phyloP scores from a whole-genome alignment of 1,140 invertebrate genomes.

The Hyphantria cunea region DNA sequence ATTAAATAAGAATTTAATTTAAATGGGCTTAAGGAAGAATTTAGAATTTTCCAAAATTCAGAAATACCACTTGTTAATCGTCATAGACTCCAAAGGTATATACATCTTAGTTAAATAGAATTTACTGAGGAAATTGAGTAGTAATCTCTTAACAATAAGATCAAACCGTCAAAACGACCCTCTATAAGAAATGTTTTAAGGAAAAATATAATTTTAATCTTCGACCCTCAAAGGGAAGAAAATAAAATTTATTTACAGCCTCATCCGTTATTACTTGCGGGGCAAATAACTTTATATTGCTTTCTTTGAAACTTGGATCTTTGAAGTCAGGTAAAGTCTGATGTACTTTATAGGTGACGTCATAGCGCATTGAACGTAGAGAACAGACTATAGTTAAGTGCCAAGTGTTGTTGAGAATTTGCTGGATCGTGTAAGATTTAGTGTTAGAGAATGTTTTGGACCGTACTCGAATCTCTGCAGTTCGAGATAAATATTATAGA shows the following conservation, averaged over 20 bases:
- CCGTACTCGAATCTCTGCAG: not conserved
- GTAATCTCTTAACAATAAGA: not conserved
- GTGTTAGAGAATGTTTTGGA: not conserved
- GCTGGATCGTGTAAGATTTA: not conserved
- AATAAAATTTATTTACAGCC: conserved; percentile 20
- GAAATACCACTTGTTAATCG: too few species aligned
- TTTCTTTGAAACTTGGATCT: not conserved
- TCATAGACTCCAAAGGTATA: too few species aligned
- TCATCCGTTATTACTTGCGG: conserved; percentile 8
- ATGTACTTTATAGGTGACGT: not conserved
- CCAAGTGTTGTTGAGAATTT: conserved; percentile 3
- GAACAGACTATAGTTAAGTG: not conserved
- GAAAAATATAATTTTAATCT: conserved; percentile 14
- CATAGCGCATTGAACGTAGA: not conserved
- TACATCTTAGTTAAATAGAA: too few species aligned
- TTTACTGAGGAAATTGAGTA: too few species aligned
- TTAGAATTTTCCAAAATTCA: too few species aligned
- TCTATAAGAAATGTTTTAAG: not conserved
- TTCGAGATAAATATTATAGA: not conserved
- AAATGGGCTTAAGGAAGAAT: too few species aligned
- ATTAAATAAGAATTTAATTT: too few species aligned
- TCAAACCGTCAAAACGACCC: not conserved
- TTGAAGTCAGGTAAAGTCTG: not conserved
- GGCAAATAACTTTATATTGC: conserved; percentile 12
- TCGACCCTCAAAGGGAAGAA: conserved; percentile 10